Base-by-base conservation (phyloP, 53 echinoderm and acorn worm genomes). In the Zoroaster sp. region DNA sequence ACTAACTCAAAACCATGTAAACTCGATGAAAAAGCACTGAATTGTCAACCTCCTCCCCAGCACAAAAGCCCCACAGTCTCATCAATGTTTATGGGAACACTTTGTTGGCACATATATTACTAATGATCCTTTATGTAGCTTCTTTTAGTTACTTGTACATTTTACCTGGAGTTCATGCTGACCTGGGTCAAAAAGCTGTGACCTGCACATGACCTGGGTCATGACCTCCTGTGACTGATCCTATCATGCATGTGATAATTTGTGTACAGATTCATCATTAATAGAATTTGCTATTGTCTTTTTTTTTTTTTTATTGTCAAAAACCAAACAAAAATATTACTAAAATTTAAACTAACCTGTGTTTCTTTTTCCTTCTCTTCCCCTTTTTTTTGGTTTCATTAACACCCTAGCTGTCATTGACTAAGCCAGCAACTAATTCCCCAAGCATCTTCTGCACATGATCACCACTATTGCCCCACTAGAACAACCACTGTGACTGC, bases 361-460 rank as follows among this genome's bases (percentile, higher is more conserved):
- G 74, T 90, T 91, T 86, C 77, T 86, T 80, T 91, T 91, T 69
- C 71, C 41, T 87, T 87, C 75, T 80, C 75, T 83, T 75, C 83
- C 91, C 87, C 76, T 28, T 41, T 86, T 91, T 80, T 90, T 90
- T 77, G 72, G 69, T 87, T 75, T 87, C 80, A 91, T 91, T 91
- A 91, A 91, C 91, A 87, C 47, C 66, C 85, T 71, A 85, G 85
- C 85, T 71, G 52, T 85, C 85, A 85, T 85, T 85, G 85, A 85
- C 46, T 85, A 85, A 85, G 85, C 71, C 40, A 85, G 85, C 85
- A 47, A 85, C 85, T 85, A 85, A 85, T 41, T 23, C 32, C 67
- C 69, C 85, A 70, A 69, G 85, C 71, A 69, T 47, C 85, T 35
- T 34, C 69, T 69, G 85, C 85, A 85, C 85, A 72, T 32, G 71